phyloP scores from a whole-genome alignment of 2,797 vertebrate genomes.

The Ataeniobius toweri region DNA sequence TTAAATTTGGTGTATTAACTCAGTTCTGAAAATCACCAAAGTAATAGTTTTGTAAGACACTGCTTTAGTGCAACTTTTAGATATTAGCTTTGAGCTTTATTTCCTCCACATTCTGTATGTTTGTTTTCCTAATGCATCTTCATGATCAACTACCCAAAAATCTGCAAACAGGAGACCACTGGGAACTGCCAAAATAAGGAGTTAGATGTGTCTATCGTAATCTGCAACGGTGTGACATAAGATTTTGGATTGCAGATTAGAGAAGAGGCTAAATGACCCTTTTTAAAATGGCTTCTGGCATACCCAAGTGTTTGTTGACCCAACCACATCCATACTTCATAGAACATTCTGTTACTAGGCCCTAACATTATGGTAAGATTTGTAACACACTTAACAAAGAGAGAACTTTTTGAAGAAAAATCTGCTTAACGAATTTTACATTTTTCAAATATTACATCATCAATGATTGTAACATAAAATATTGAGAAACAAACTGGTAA shows the following conservation, averaged over 20 bases:
- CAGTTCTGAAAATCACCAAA: background rate
- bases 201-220: constrained; percentile 27
- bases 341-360: background rate
- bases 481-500: background rate
- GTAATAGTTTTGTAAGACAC: background rate
- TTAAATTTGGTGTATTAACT: background rate
- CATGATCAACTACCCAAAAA: background rate
- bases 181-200: constrained; percentile 9
- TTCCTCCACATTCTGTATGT: background rate
- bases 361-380: background rate
- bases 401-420: background rate
- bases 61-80: background rate
- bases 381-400: background rate
- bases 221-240: constrained; percentile 53
- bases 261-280: constrained; percentile 13
- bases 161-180: background rate
- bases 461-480: background rate
- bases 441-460: background rate
- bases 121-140: background rate
- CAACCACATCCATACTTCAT: background rate
- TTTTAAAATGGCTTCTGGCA: background rate
- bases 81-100: no score
- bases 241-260: constrained; percentile 53
- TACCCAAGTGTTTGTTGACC: background rate
- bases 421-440: background rate